Conservation (phyloP, 2,113 vertebrate species). For the Callaeas wilsoni region DNA sequence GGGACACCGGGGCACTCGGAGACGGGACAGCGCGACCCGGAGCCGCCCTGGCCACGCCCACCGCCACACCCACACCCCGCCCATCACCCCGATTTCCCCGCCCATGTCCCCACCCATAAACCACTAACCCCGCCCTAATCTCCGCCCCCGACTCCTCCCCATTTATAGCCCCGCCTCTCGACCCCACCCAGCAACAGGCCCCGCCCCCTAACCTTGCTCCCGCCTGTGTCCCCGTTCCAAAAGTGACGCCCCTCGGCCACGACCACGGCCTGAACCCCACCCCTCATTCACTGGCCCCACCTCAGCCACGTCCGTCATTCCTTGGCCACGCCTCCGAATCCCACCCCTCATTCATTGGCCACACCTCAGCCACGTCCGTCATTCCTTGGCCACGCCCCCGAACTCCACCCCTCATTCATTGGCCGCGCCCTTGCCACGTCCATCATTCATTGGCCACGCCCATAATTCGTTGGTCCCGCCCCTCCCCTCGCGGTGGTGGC, state of each 20-base stretch:
- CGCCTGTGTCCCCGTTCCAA: background rate
- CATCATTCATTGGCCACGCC: background rate
- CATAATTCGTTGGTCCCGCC: background rate
- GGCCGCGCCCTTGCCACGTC: background rate
- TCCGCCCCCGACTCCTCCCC: background rate
- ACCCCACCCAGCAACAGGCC: background rate
- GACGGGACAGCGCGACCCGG: fast-evolving
- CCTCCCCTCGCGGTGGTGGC: fast-evolving
- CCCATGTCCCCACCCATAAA: background rate
- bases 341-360: too few species aligned
- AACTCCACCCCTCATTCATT: background rate
- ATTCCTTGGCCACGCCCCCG: fast-evolving
- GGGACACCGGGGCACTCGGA: fast-evolving
- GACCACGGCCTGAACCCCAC: fast-evolving
- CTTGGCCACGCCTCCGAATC: fast-evolving
- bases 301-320: fast-evolving
- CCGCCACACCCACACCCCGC: background rate
- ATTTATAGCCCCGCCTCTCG: background rate
- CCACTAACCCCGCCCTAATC: background rate
- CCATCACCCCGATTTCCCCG: fast-evolving
- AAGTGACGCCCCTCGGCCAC: background rate
- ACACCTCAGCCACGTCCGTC: background rate
- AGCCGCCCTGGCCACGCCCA: background rate
- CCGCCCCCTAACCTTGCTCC: background rate
- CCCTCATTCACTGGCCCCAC: background rate